Percentiles rank a stretch among this genome's conserved stretches.
phyloP scores from a whole-genome alignment of 2,888 invertebrate species.

The Latheticus oryzae region DNA sequence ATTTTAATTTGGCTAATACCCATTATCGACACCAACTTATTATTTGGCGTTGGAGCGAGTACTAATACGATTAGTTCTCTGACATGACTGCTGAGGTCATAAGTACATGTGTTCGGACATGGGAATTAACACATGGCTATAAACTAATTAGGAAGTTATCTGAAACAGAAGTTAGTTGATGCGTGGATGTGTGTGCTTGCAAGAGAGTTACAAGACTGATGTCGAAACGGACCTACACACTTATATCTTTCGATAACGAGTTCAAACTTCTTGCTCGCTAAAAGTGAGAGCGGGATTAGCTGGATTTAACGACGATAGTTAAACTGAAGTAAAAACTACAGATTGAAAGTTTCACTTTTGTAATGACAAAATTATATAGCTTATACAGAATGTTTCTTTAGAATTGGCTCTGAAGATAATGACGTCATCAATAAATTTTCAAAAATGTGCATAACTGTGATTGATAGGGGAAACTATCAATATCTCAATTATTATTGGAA shows the following conservation, averaged over 20 bases:
- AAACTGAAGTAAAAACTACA: too few relatives aligned
- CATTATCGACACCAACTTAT: slow-evolving; percentile 32
- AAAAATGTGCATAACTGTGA: too few relatives aligned
- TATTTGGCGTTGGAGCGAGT: slow-evolving; percentile 21
- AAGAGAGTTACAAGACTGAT: too few relatives aligned
- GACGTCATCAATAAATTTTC: too few relatives aligned
- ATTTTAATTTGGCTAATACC: slow-evolving; percentile 17
- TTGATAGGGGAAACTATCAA: too few relatives aligned
- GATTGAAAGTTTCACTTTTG: too few relatives aligned
- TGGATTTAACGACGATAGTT: slow-evolving; percentile 19
- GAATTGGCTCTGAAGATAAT: too few relatives aligned
- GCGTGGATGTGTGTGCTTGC: slow-evolving; percentile 42
- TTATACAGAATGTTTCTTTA: too few relatives aligned
- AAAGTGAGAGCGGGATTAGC: slow-evolving; percentile 30
- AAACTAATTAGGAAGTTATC: slow-evolving; percentile 61
- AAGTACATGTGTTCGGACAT: slow-evolving; percentile 45
- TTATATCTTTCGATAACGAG: slow-evolving; percentile 38
- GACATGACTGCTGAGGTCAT: slow-evolving; percentile 31
- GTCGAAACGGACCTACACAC: too few relatives aligned
- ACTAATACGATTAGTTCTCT: slow-evolving; percentile 36
- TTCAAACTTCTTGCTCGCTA: slow-evolving; percentile 23
- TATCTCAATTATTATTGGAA: too few relatives aligned
- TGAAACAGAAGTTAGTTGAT: slow-evolving; percentile 56
- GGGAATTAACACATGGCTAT: slow-evolving; percentile 58
- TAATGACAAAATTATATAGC: too few relatives aligned